These are phyloP conservation scores for Molossus molossus DNA, from an alignment of 2,797 vertebrate genomes.

Conservation along the genomic window DNA sequence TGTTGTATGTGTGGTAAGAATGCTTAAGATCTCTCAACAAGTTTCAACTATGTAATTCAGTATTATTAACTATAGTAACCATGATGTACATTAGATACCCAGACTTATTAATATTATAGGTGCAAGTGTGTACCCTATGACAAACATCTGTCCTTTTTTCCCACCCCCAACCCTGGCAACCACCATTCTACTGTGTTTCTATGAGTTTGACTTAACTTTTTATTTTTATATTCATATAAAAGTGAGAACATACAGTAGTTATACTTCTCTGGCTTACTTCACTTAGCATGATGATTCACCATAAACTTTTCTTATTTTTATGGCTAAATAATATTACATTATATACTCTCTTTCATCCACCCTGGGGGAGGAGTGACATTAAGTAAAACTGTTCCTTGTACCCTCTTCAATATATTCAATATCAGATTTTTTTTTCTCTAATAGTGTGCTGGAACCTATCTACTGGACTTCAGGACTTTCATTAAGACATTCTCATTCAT, in stretches of 20 bases:
- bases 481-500: neutral
- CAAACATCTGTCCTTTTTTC: neutral
- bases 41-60: neutral
- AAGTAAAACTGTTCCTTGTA: conserved; percentile 7
- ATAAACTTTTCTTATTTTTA: neutral
- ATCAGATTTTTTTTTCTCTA: neutral
- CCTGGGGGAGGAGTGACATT: neutral
- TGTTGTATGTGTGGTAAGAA: neutral
- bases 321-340: neutral
- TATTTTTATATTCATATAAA: neutral
- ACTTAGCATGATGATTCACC: neutral
- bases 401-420: neutral
- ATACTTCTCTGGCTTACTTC: neutral
- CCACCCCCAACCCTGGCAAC: neutral
- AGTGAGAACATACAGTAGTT: neutral
- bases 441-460: neutral
- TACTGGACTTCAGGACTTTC: neutral
- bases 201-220: neutral
- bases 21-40: conserved; percentile 8
- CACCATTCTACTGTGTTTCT: neutral
- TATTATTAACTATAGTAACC: neutral
- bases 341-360: neutral
- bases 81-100: neutral
- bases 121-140: conserved; percentile 3
- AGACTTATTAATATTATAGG: neutral